Base-by-base conservation (phyloP, 2,113 vertebrate genomes). In the Seriola dumerili region DNA sequence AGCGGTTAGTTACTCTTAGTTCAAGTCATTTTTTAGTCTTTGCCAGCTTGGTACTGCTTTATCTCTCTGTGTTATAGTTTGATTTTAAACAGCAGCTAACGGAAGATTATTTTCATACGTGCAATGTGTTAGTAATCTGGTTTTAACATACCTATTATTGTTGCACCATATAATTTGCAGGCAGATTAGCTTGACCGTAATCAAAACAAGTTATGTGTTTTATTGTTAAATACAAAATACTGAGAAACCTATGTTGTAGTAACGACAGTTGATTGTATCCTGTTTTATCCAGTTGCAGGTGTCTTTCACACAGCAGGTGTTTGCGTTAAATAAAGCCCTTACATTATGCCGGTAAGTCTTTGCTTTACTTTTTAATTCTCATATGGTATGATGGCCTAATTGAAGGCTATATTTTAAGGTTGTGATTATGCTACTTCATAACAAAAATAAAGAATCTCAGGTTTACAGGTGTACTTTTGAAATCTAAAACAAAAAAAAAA, bases 291-390 rank as follows among this genome's bases (percentile, higher is more conserved):
- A 80, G 66, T 46, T 94, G 44, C 90, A 94, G 93, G 55, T 81
- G 29, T 85, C 82, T 5, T 19, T 89, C 36, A 21, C 78, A 9
- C 92, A 84, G 13, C 90, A 93, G 65, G 57, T 65, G 1, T 62
- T 70, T 2, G 61, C 79, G 10, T 40, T 92, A 21, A 76, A 80
- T 52, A 86, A 72, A 66, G 80, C 88, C 0, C 59, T 90, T 0
- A 42, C 86, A 12, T 66, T 85, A 57, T 78, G 76, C 36, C 71
- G 94, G 95, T 95, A 74, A 88, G 87, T 78, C 14, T 63, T 46
- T 59, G 6, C 8, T 2, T 55, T 64, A 0, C 21, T 29, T 29
- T 38, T 29, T 32, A n/a, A 25, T 42, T 5, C 16, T 19, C 8
- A 42, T n/a, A 5, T 64, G 6, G 6, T 21, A 8, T 46, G 44